Evolutionary conservation across 2,797 vertebrate genomes (phyloP), one percentile per base, ranked within the genome.

Genomic region (Karalla daura): DNA sequence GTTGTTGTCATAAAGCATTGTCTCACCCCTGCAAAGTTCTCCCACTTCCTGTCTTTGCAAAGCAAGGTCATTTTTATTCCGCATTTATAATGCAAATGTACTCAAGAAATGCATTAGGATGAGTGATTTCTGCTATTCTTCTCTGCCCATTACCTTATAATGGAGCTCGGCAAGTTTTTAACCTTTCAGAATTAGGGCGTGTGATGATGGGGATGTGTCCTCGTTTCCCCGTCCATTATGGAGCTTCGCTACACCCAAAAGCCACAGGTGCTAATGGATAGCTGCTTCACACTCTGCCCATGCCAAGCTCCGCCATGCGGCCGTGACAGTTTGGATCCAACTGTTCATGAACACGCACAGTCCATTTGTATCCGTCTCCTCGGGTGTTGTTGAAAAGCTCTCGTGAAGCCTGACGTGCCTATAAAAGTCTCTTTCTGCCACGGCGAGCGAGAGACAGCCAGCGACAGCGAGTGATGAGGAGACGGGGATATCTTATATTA

Each of bases 11-110:
- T 43, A 66, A 88, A 84, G 80, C 55, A 70, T 41, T 20, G 36
- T 56, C 50, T 63, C 61, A 61, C n/a, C 70, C 17, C 41, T 5
- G 18, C 65, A 60, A 74, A 77, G 35, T 54, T 62, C 51, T 43
- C 59, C 55, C 63, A 49, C 41, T 56, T 81, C 51, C 62, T 77
- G 73, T 79, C 78, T 78, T 60, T 68, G 64, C 55, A 74, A 78
- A 73, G 80, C 69, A 70, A 63, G 70, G 80, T 60, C 47, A 74
- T 85, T 89, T 88, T 86, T 74, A 76, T 78, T 32, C 46, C 25
- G 55, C 81, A 91, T 93, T 89, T 87, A 93, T 93, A 90, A 91
- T 92, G 88, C 84, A 92, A 88, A 85, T 85, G 66, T 86, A 89
- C 86, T 84, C 67, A 88, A 88, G 73, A 90, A 91, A 65, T 88